Conservation (phyloP, 2,888 invertebrate species). For the Drosophila siamana region DNA sequence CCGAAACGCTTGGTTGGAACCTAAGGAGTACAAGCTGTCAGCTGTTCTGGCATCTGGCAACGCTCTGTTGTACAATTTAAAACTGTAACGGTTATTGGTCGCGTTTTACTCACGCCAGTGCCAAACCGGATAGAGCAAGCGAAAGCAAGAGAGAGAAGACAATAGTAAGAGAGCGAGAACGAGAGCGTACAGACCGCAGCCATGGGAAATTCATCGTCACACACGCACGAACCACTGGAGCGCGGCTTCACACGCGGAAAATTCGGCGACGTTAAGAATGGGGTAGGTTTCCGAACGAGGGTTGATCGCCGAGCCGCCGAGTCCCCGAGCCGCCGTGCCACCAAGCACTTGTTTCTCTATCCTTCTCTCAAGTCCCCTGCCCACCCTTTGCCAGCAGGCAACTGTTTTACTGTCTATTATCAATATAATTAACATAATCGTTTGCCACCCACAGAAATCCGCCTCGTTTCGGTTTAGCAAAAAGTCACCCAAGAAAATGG, state of each 20-base stretch:
- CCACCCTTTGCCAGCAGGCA: background rate
- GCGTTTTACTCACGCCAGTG: conserved; percentile 71
- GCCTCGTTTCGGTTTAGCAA: conserved; percentile 86
- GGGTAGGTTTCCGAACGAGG: conserved; percentile 84
- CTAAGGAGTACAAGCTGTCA: conserved; percentile 8
- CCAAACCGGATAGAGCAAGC: conserved; percentile 40
- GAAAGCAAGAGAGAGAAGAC: conserved; percentile 20
- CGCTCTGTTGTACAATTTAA: conserved; percentile 33
- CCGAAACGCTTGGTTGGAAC: conserved; percentile 16
- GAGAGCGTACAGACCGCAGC: conserved; percentile 33
- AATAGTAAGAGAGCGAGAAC: conserved; percentile 15
- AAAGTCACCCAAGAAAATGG: conserved; percentile 92
- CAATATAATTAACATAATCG: background rate
- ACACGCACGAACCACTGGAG: conserved; percentile 93
- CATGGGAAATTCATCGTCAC: conserved; percentile 94
- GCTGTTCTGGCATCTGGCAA: conserved; percentile 60
- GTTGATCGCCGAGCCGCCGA: conserved; percentile 40
- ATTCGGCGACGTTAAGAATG: conserved; percentile 86
- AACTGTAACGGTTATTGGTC: conserved; percentile 72
- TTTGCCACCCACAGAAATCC: conserved; percentile 86
- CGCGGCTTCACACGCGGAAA: conserved; percentile 87
- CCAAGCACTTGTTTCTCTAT: conserved; percentile 80
- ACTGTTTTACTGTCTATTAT: background rate
- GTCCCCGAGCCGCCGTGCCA: conserved; percentile 17
- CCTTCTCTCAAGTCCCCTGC: background rate